Percentiles rank a stretch among this genome's conserved stretches.
These are phyloP conservation scores for Sarcophaga rosellei DNA, from an alignment of 2,888 invertebrate genomes.

Conservation along the genomic window DNA sequence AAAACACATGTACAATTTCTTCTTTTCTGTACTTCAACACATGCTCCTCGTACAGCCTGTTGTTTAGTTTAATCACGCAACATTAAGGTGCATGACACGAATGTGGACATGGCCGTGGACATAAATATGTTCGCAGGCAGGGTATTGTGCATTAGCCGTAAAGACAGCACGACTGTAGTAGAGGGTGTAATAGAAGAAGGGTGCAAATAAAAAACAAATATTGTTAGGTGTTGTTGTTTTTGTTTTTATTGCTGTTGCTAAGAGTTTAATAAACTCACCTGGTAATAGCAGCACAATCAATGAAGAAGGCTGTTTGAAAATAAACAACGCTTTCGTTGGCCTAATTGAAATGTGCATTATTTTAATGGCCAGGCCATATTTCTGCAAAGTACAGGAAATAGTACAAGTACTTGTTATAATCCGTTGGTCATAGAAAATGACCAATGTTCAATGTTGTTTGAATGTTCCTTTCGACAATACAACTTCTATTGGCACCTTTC, in stretches of 20 bases:
- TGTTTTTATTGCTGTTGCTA: neutral
- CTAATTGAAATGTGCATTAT: conserved; percentile 54
- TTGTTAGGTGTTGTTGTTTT: neutral
- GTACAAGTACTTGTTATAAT: no score
- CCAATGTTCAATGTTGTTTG: no score
- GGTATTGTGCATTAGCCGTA: conserved; percentile 11
- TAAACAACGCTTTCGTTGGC: conserved; percentile 9
- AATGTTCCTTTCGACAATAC: no score
- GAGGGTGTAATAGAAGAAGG: conserved; percentile 22
- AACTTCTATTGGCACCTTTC: no score
- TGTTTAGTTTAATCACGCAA: conserved; percentile 75
- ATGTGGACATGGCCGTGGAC: neutral
- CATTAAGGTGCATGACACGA: conserved; percentile 72
- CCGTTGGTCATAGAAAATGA: no score
- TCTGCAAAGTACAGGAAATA: neutral
- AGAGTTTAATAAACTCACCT: conserved; percentile 37
- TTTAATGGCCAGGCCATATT: neutral
- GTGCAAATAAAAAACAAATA: conserved; percentile 5
- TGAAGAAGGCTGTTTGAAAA: neutral
- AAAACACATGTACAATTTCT: neutral
- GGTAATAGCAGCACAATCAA: conserved; percentile 2
- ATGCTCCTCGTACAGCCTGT: neutral
- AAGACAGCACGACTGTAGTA: neutral
- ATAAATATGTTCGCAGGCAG: neutral
- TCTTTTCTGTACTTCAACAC: neutral